Evolutionary conservation across 2,888 invertebrate genomes (phyloP), one percentile per base, ranked within the genome.

Genomic region (Lasioglossum calceatum): DNA sequence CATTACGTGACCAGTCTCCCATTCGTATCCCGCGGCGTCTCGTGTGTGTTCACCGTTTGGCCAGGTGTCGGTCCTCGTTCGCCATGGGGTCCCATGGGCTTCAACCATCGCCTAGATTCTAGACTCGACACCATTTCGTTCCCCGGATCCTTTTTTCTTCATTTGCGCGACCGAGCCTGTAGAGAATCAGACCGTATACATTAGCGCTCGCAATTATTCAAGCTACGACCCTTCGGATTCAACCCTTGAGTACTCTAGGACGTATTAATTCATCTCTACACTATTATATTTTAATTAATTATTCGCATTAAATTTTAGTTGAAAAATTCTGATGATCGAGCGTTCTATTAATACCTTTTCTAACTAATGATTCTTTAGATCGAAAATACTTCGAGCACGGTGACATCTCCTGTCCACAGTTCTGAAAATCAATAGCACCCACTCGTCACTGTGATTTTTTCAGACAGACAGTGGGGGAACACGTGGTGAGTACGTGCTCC

Each of bases 401-500:
- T 44, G 44, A 44, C 44, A 44, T 44, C 2, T 61, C n/a, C 5
- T 42, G 39, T 27, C 36, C 8, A 36, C 5, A 36, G 16, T 67
- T 70, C n/a, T 10, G 23, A 50, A 67, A 54, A 75, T 75, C 47
- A 36, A 42, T 78, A 32, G 32, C 42, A 36, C 36, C 81, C 90
- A 88, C 84, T 87, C 88, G 90, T 88, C 88, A 90, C 89, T 88
- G 86, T 80, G 83, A 87, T 88, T 91, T 88, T 39, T 89, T 88
- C 86, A 90, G 91, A 88, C 84, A 85, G 83, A 76, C 81, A 67
- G 81, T 75, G 82, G 86, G 75, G 87, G 78, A 92, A 89, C 87
- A 91, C 85, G 80, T 85, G 87, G 88, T 77, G 42, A 27, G 79
- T 90, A 91, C 92, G 93, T 93, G 93, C 93, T 89, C 88, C 72